Conservation (phyloP, 2,113 vertebrate species). For the Otocyon megalotis region DNA sequence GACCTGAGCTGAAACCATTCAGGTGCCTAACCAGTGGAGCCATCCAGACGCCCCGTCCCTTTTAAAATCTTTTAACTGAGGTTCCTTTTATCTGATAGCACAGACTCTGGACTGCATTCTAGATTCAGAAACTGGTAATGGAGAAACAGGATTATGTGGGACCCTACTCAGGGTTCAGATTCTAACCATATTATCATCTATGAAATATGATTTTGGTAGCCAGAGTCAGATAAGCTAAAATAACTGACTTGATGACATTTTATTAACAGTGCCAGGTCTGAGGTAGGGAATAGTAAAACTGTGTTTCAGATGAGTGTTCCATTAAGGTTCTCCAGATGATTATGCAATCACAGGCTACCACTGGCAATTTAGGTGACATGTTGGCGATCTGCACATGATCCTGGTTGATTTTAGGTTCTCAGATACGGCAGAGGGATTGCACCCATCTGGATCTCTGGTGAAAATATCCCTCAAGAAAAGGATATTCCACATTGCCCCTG, state of each 20-base stretch:
- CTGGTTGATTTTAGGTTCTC: conserved; percentile 90
- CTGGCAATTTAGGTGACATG: neutral
- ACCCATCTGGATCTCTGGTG: conserved; percentile 94
- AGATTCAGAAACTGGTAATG: neutral
- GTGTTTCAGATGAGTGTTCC: neutral
- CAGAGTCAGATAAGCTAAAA: neutral
- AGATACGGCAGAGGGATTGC: conserved; percentile 92
- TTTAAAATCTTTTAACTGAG: neutral
- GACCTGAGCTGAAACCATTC: neutral
- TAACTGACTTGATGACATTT: neutral
- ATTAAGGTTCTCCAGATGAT: neutral
- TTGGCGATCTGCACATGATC: neutral
- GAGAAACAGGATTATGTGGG: neutral
- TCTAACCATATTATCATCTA: neutral
- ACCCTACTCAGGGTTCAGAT: neutral
- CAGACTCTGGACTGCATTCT: neutral
- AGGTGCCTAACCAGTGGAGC: neutral
- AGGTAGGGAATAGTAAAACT: neutral
- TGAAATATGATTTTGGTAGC: neutral
- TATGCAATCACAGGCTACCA: neutral
- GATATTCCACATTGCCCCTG: conserved; percentile 94
- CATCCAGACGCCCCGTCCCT: neutral
- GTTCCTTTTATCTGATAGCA: neutral
- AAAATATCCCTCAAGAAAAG: conserved; percentile 90
- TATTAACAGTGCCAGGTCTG: neutral